phyloP scores from a whole-genome alignment of 1,140 invertebrate genomes.

The Trichomalopsis sarcophagae region DNA sequence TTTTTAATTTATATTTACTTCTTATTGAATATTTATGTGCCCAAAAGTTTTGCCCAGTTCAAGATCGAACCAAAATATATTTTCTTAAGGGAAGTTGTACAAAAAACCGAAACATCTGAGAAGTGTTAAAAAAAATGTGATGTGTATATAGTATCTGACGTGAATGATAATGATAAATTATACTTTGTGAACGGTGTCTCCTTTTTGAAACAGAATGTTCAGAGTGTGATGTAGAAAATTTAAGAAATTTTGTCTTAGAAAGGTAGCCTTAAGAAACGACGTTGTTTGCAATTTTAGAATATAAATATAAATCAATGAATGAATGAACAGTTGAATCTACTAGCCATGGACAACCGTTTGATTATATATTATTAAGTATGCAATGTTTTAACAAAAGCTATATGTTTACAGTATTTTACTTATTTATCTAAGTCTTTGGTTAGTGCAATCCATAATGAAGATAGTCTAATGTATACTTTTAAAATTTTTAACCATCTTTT shows the following conservation, averaged over 20 bases:
- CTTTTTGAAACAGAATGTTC: constrained; percentile 46
- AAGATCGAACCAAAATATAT: constrained; percentile 47
- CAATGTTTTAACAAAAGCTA: background rate
- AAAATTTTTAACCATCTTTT: background rate
- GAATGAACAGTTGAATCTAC: constrained; percentile 43
- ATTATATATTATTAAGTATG: background rate
- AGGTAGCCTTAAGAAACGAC: constrained; percentile 42
- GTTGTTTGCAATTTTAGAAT: constrained; percentile 44
- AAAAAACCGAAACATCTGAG: constrained; percentile 45
- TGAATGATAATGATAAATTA: constrained; percentile 44
- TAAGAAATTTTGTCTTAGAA: constrained; percentile 33
- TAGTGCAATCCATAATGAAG: background rate
- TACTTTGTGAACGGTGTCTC: constrained; percentile 45
- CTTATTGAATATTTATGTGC: background rate
- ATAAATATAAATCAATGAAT: constrained; percentile 39
- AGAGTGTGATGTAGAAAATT: constrained; percentile 41
- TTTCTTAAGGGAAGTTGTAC: constrained; percentile 51
- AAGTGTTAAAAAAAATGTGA: constrained; percentile 48
- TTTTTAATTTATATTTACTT: background rate
- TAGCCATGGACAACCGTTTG: constrained; percentile 24
- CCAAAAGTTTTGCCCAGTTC: background rate
- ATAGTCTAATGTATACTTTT: background rate
- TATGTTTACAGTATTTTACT: background rate
- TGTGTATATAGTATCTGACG: constrained; percentile 40
- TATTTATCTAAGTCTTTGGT: background rate